Evolutionary conservation across 1,140 invertebrate species (phyloP).

Genomic region (Pseudomyrmex cubaensis): DNA sequence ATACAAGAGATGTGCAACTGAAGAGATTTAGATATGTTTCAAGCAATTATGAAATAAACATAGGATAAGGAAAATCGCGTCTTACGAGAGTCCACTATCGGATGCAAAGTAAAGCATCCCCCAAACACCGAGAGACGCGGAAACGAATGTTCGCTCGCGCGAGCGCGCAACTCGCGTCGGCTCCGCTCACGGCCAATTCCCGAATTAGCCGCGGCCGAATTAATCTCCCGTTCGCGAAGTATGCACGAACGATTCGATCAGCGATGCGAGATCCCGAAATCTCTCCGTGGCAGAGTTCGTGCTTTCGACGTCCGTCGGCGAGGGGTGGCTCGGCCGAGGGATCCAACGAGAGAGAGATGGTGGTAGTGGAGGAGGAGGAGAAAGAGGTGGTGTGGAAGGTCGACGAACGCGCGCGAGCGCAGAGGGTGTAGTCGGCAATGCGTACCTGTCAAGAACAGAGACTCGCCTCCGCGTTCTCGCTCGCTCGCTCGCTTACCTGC

Average conservation of each 20-base stretch:
- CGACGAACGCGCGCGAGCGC: slow-evolving; percentile 53
- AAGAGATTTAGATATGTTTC: too few relatives aligned
- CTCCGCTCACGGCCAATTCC: slow-evolving; percentile 65
- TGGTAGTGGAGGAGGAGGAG: background rate
- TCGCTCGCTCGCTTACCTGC: slow-evolving; percentile 60
- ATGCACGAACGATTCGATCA: slow-evolving; percentile 78
- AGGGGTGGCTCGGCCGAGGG: slow-evolving; percentile 25
- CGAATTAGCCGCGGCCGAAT: slow-evolving; percentile 74
- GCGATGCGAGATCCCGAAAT: slow-evolving; percentile 73
- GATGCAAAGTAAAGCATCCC: background rate
- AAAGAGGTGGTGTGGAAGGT: slow-evolving; percentile 42
- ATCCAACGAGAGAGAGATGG: background rate
- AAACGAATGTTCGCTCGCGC: slow-evolving; percentile 35
- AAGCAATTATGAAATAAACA: too few relatives aligned
- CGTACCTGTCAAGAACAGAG: slow-evolving; percentile 59
- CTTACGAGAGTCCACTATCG: background rate
- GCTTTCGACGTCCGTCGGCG: slow-evolving; percentile 70
- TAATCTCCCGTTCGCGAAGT: slow-evolving; percentile 70
- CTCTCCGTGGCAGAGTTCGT: slow-evolving; percentile 66
- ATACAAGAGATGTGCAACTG: background rate
- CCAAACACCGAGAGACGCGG: background rate
- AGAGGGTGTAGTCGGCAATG: slow-evolving; percentile 49
- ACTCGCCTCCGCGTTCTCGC: background rate
- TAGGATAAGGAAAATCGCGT: background rate
- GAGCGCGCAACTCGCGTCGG: slow-evolving; percentile 43